Evolutionary conservation across 2,113 vertebrate species (phyloP).

Genomic region (Peromyscus maniculatus): DNA sequence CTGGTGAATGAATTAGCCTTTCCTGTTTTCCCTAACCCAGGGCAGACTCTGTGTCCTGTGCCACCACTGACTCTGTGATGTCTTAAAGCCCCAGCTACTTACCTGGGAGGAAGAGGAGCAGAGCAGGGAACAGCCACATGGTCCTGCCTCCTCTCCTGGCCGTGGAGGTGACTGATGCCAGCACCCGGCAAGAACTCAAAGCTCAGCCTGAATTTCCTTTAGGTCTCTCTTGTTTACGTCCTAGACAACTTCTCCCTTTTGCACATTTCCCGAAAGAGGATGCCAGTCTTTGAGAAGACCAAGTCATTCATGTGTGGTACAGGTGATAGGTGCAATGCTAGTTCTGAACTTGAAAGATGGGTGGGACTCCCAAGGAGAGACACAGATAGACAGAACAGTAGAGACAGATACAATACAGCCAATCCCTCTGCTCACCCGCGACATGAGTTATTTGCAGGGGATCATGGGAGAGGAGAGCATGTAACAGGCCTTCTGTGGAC

Average conservation of each 20-base stretch:
- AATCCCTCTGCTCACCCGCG: background rate
- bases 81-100: background rate
- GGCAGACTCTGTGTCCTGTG: too few relatives aligned
- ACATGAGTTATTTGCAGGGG: background rate
- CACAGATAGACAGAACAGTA: background rate
- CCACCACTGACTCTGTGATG: background rate
- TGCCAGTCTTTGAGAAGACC: background rate
- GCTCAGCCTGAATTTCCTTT: background rate
- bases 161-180: background rate
- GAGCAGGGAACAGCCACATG: background rate
- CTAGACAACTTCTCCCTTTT: background rate
- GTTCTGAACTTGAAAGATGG: background rate
- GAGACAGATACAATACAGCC: background rate
- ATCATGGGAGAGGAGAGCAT: background rate
- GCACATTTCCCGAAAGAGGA: background rate
- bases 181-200: background rate
- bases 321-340: background rate
- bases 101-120: background rate
- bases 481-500: too few relatives aligned
- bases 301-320: accelerated
- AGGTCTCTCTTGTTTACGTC: background rate
- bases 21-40: too few relatives aligned
- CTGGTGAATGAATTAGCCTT: too few relatives aligned
- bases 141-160: background rate
- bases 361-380: too few relatives aligned